Base-by-base conservation (phyloP, 2,888 invertebrate species). In the Lamproptera curius region DNA sequence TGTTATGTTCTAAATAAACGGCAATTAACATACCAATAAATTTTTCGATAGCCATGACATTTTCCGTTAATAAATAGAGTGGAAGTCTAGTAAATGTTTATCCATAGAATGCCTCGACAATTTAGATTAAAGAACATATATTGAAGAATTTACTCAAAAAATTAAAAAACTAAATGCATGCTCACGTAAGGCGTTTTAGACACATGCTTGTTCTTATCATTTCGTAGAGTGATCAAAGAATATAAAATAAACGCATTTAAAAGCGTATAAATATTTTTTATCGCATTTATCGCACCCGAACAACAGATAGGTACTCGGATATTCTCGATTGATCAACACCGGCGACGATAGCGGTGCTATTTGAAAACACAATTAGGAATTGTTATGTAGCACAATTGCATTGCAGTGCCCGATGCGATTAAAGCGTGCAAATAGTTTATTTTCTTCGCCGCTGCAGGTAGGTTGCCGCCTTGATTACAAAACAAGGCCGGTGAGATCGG, bases 401-500 rank as follows among this genome's bases (percentile, higher is more conserved):
- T 51, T 47, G 49, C 46, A 47, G 37, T 50, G 46, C 53, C 51
- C 49, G 40, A 53, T 55, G 54, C 62, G 63, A 69, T 55, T 62
- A 61, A 61, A 50, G 53, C 53, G 48, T 54, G 57, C 58, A 38
- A 5, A 11, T 17, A 53, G 63, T 56, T 63, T 62, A 63, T 66
- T 67, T 62, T 65, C 63, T 59, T 57, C 54, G 56, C 60, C 56
- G 61, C 56, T 59, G 70, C 64, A 69, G 70, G 73, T 72, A 67
- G 62, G 41, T 49, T 51, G 35, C 36, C 11, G 42, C 49, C 53
- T 50, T 56, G 56, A 66, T 71, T 65, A 68, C 66, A 73, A 75
- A 75, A 73, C 73, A 73, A 66, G 62, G 63, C 58, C 60, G 58
- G 50, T 36, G 41, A 46, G 52, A 46, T 46, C 46, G 50, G 16